phyloP scores from a whole-genome alignment of 2,888 invertebrate genomes.

The Stenodera caucasica region DNA sequence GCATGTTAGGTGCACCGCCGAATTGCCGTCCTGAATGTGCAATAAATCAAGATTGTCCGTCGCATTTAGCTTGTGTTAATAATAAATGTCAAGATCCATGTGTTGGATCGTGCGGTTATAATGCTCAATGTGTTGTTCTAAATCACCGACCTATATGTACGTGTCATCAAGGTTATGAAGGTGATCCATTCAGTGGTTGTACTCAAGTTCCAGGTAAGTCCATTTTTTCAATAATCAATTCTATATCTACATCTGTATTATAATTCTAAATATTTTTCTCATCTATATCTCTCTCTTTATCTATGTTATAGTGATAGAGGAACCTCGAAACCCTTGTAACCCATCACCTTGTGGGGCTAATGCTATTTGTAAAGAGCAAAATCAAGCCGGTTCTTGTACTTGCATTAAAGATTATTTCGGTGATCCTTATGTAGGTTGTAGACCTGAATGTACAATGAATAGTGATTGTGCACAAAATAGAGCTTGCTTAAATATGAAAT shows the following conservation, averaged over 20 bases:
- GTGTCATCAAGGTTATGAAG: conserved; percentile 73
- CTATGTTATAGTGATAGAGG: conserved; percentile 54
- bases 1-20: conserved; percentile 78
- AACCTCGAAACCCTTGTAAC: conserved; percentile 71
- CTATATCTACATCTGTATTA: conserved; percentile 9
- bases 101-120: conserved; percentile 73
- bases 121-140: conserved; percentile 72
- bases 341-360: conserved; percentile 81
- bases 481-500: conserved; percentile 78
- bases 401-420: conserved; percentile 76
- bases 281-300: conserved; percentile 9
- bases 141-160: conserved; percentile 77
- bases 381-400: conserved; percentile 75
- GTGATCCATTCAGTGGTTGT: conserved; percentile 79
- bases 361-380: conserved; percentile 73
- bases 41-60: conserved; percentile 77
- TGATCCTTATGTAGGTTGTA: conserved; percentile 76
- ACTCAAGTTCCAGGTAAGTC: conserved; percentile 58
- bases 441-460: conserved; percentile 81
- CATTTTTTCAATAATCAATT: conserved; percentile 1
- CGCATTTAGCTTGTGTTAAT: conserved; percentile 70
- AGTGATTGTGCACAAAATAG: conserved; percentile 71
- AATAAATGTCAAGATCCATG: conserved; percentile 78
- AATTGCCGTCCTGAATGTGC: conserved; percentile 77
- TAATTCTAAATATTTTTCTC: conserved; percentile 15